Base-by-base conservation (phyloP, 2,113 vertebrate species). In the Capricornis sumatraensis region DNA sequence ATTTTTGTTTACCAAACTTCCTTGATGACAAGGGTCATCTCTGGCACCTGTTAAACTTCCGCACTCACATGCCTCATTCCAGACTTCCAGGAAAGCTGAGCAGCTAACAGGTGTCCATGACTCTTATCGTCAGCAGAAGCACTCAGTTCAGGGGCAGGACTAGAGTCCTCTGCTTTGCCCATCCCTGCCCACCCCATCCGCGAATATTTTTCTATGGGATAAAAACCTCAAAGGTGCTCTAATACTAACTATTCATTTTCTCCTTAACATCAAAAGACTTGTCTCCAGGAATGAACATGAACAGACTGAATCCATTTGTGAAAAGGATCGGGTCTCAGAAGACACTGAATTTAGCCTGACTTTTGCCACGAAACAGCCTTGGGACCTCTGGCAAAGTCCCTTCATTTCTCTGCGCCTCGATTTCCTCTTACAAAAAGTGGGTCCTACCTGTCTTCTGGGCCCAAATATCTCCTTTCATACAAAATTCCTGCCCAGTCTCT, bases 401-500 rank as follows among this genome's bases (percentile, higher is more conserved):
- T 94, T 81, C 5, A 43, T 30, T 91, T 97, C n/a, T 94, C 78
- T 52, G 27, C n/a, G 4, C 33, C 50, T 96, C 74, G 13, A 27
- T 45, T 94, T 94, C 40, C 36, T 91, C 33, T 92, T 79, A 53
- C 0, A 10, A 45, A 83, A 87, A 60, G 33, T 43, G 67, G 27
- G 45, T 89, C 45, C 14, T 16, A 43, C 53, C 91, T 93, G 40
- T 87, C 67, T 57, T 30, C 67, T 3, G 27, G 47, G 53, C 67
- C 53, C n/a, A 94, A 94, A 52, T 33, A 7, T 74, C 60, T 67
- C 64, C 58, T 76, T 64, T 81, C 30, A 55, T 91, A 23, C 30
- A 78, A 92, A 97, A 83, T 55, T 52, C 89, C 62, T 83, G n/a
- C 67, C 62, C 90, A 16, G n/a, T 76, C 81, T 95, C 78, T 76